Evolutionary conservation across 1,140 invertebrate species (phyloP).

Genomic region (Philotrypesis tridentata): DNA sequence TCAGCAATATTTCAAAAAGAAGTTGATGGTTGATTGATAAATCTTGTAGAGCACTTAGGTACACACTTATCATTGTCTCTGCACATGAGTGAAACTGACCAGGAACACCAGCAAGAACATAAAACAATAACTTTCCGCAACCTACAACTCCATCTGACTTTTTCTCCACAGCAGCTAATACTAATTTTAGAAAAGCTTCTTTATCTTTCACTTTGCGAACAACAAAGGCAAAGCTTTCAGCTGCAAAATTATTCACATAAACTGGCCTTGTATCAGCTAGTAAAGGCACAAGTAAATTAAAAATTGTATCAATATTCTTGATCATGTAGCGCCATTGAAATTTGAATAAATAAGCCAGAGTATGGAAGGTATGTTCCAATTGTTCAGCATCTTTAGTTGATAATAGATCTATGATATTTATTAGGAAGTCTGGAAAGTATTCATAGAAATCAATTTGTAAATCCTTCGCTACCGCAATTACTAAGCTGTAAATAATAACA

Average conservation of each 20-base stretch:
- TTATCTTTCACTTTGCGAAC: constrained; percentile 90
- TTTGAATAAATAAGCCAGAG: constrained; percentile 92
- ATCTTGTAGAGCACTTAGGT: constrained; percentile 77
- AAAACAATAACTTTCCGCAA: constrained; percentile 88
- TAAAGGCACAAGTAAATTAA: constrained; percentile 84
- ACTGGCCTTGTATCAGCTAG: constrained; percentile 81
- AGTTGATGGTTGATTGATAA: constrained; percentile 74
- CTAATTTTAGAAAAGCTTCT: constrained; percentile 81
- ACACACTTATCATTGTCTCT: constrained; percentile 77
- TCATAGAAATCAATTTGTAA: constrained; percentile 89
- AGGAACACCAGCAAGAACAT: constrained; percentile 86
- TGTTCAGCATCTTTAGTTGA: constrained; percentile 86
- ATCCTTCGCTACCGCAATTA: constrained; percentile 85
- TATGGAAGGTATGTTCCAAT: constrained; percentile 87
- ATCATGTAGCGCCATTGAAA: constrained; percentile 87
- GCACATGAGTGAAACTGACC: constrained; percentile 88
- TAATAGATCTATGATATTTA: constrained; percentile 82
- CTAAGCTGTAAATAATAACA: constrained; percentile 77
- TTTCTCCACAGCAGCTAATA: constrained; percentile 80
- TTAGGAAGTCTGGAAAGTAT: constrained; percentile 83
- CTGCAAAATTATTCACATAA: constrained; percentile 94
- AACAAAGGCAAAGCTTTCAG: constrained; percentile 94
- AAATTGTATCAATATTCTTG: constrained; percentile 84
- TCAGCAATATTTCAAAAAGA: constrained; percentile 78
- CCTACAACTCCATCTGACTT: constrained; percentile 81